Base-by-base conservation (phyloP, 2,113 vertebrate species). In the Bothrops jararaca region DNA sequence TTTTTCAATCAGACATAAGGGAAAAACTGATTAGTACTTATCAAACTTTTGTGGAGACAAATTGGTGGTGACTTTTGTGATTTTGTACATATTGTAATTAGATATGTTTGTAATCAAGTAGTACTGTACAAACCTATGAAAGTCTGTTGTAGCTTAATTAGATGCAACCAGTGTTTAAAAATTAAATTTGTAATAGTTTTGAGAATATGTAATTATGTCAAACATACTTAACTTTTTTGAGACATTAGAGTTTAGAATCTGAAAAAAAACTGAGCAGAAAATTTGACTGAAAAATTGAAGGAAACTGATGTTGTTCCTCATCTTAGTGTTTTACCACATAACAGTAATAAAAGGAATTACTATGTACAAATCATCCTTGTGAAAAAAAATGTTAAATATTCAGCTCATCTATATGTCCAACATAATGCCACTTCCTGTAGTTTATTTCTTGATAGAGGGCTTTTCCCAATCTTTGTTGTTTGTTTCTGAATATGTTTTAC, bases 321-420 rank as follows among this genome's bases (percentile, higher is more conserved):
- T 5, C 42, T 64, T 7, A 45, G 24, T 2, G 18, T 48, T 90
- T 91, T 86, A 58, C 9, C 20, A 22, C 48, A 56, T 34, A 94
- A 93, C 23, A 86, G 48, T 88, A 90, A 39, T 39, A 85, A 54
- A 45, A 39, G 42, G 13, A 15, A 8, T 3, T 58, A 9, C 89
- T 93, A 39, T 91, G 22, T 80, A 23, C 29, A 7, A 90, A 90
- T 57, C 85, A 87, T 53, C 24, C 48, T 48, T 48, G 48, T 48
- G 48, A 48, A 64, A 85, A 42, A 91, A 74, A 95, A 1, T 89
- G 57, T 88, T 10, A 20, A 13, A 53, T 85, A 89, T 86, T 89
- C 0, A 0, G 0, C 4, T 39, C 0, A 34, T 86, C 26, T 0
- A 0, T 6, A 22, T 56, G 45, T 56, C 34, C 13, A 20, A 34